Evolutionary conservation across 1,140 invertebrate genomes (phyloP).

Genomic region (Gryllus bimaculatus): DNA sequence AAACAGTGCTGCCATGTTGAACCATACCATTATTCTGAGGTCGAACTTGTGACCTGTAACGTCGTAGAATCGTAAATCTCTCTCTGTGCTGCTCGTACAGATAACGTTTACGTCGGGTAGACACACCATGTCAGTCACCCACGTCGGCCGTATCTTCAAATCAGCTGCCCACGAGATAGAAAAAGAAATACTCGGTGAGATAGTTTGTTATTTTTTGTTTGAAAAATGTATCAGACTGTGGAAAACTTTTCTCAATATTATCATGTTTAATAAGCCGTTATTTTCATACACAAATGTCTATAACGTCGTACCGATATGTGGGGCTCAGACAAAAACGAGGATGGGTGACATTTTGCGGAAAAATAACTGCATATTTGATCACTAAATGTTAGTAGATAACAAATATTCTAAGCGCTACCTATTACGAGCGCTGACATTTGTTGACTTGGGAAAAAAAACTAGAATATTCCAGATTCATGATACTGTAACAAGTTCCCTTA

Average conservation of each 20-base stretch:
- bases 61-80: slow-evolving; percentile 61
- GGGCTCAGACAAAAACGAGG: too few relatives aligned
- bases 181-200: background rate
- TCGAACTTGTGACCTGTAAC: slow-evolving; percentile 53
- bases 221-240: background rate
- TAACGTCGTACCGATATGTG: background rate
- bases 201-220: background rate
- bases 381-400: too few relatives aligned
- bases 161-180: slow-evolving; percentile 30
- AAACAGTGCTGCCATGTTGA: too few relatives aligned
- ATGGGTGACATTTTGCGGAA: too few relatives aligned
- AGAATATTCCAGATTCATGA: too few relatives aligned
- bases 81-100: slow-evolving; percentile 54
- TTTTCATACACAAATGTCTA: background rate
- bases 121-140: slow-evolving; percentile 53
- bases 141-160: slow-evolving; percentile 45
- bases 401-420: too few relatives aligned
- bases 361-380: too few relatives aligned
- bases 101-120: slow-evolving; percentile 59
- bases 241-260: background rate
- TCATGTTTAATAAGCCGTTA: background rate
- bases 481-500: too few relatives aligned
- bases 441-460: too few relatives aligned
- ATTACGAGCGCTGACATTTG: too few relatives aligned
- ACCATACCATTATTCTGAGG: slow-evolving; percentile 11